These are phyloP conservation scores for Drosophila testacea DNA, from an alignment of 2,888 invertebrate genomes.

Conservation along the genomic window DNA sequence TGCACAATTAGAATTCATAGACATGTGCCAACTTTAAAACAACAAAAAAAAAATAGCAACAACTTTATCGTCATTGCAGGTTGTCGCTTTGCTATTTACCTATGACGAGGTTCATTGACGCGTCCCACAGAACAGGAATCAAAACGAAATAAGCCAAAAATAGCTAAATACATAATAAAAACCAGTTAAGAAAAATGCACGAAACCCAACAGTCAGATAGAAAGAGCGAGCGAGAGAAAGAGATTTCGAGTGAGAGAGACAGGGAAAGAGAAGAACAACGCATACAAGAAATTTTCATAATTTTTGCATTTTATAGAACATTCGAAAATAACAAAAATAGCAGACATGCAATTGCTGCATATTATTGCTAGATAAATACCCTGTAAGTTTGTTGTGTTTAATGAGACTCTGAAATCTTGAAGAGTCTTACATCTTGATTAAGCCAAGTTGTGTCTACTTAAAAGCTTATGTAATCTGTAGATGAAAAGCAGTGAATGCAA, in stretches of 20 bases:
- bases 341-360: neutral
- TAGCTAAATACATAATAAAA: slow-evolving; percentile 73
- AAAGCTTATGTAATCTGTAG: neutral
- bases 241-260: neutral
- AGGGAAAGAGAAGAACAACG: slow-evolving; percentile 3
- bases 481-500: neutral
- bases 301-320: slow-evolving; percentile 79
- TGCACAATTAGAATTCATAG: slow-evolving; percentile 77
- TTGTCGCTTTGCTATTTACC: slow-evolving; percentile 34
- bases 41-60: slow-evolving; percentile 23
- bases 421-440: neutral
- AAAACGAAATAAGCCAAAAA: slow-evolving; percentile 81
- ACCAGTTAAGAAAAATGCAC: slow-evolving; percentile 72
- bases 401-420: neutral
- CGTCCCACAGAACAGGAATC: slow-evolving; percentile 75
- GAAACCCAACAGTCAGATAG: slow-evolving; percentile 21
- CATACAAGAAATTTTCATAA: slow-evolving; percentile 70
- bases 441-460: too few species aligned
- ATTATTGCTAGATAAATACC: slow-evolving; percentile 31
- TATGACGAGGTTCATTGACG: slow-evolving; percentile 71
- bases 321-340: slow-evolving; percentile 33
- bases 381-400: slow-evolving; percentile 1
- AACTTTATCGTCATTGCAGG: slow-evolving; percentile 45
- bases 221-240: neutral
- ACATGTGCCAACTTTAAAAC: slow-evolving; percentile 60